A percentile compares a stretch with the other conserved stretches of the same genome.
These are phyloP conservation scores for Halcyon malimbica DNA, from an alignment of 2,113 vertebrate species.

Conservation along the genomic window DNA sequence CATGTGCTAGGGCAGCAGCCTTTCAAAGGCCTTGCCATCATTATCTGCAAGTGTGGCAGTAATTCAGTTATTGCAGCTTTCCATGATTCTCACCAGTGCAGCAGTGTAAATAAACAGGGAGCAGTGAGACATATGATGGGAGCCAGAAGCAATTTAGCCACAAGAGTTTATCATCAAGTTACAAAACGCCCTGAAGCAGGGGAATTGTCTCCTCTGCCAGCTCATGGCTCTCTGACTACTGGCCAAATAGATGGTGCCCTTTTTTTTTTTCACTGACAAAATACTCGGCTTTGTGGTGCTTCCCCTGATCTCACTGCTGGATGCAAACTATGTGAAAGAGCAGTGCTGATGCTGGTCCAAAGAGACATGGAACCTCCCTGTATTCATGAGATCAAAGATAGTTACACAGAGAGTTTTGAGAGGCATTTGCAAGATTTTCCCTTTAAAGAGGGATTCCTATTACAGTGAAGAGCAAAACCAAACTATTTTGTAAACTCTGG, in stretches of 20 bases:
- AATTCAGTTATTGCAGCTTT: slow-evolving; percentile 10
- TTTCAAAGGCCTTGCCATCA: neutral
- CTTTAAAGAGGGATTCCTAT: neutral
- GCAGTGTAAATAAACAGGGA: neutral
- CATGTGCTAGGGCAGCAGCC: neutral
- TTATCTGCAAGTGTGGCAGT: neutral
- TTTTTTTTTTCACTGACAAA: neutral
- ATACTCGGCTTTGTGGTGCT: neutral
- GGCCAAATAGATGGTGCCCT: neutral
- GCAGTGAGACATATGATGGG: neutral
- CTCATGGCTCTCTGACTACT: neutral
- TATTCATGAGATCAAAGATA: neutral
- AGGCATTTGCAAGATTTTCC: neutral
- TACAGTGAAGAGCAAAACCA: neutral
- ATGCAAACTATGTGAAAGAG: neutral
- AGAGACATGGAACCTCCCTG: neutral
- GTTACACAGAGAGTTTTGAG: neutral
- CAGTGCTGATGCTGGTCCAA: neutral
- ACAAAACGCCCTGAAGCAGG: neutral
- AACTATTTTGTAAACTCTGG: neutral
- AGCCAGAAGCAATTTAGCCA: slow-evolving; percentile 24
- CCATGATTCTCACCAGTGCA: neutral
- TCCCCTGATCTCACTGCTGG: neutral
- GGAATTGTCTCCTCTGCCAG: neutral
- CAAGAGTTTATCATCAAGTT: neutral